Conservation (phyloP, 2,113 vertebrate species). For the Micromys minutus region DNA sequence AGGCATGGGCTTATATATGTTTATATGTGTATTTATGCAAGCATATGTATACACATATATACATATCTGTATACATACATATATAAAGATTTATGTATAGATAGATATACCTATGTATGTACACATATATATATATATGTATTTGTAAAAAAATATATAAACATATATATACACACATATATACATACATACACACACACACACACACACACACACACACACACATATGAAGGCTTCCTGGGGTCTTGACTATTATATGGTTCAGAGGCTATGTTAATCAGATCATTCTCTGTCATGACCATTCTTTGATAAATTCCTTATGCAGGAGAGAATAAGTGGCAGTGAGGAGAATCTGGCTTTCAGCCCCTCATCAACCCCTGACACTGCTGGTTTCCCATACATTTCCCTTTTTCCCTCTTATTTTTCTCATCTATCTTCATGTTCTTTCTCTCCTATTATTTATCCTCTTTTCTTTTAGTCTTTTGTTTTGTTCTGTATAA, state of each 20-base stretch:
- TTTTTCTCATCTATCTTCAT: background rate
- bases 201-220: too few relatives aligned
- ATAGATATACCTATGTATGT: too few relatives aligned
- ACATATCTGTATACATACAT: too few relatives aligned
- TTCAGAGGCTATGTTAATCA: background rate
- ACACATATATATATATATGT: too few relatives aligned
- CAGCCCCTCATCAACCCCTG: background rate
- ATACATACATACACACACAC: accelerated
- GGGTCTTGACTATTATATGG: background rate
- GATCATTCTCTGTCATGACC: background rate
- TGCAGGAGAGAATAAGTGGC: background rate
- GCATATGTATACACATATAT: too few relatives aligned
- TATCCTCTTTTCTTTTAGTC: too few relatives aligned
- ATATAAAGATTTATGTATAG: too few relatives aligned
- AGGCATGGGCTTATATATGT: too few relatives aligned
- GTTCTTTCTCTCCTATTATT: background rate
- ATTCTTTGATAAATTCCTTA: background rate
- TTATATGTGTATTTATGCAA: too few relatives aligned
- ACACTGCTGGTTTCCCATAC: background rate
- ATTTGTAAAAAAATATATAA: too few relatives aligned
- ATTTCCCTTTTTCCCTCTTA: accelerated
- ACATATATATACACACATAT: too few relatives aligned
- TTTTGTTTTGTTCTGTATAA: background rate
- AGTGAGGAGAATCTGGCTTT: background rate
- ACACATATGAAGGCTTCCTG: background rate